These are phyloP conservation scores for Probaryconus sp. DNA, from an alignment of 1,140 invertebrate species.

Conservation along the genomic window DNA sequence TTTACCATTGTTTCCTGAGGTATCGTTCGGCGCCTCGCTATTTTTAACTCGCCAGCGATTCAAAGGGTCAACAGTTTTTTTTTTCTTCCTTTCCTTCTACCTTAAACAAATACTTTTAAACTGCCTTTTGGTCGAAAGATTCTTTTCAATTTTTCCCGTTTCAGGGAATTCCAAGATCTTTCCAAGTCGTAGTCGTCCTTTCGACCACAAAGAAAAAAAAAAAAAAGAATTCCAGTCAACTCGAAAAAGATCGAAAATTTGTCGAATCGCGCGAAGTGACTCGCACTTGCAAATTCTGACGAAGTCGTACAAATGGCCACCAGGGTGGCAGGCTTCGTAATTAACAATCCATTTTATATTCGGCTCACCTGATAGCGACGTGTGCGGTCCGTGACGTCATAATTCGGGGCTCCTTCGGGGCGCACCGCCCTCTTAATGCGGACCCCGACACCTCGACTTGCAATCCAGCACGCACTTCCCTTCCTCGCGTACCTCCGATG, in stretches of 20 bases:
- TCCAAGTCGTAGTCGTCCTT: too few relatives aligned
- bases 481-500: constrained; percentile 37
- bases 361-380: constrained; percentile 76
- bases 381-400: constrained; percentile 79
- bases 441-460: constrained; percentile 74
- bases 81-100: too few relatives aligned
- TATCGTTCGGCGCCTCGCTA: constrained; percentile 2
- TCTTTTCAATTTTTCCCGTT: too few relatives aligned
- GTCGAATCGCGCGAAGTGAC: constrained; percentile 19
- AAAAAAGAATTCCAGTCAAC: not conserved
- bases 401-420: constrained; percentile 77
- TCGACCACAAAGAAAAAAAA: too few relatives aligned
- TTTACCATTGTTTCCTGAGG: constrained; percentile 24
- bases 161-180: too few relatives aligned
- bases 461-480: constrained; percentile 72
- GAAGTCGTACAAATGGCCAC: constrained; percentile 49
- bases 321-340: constrained; percentile 66
- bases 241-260: constrained; percentile 16
- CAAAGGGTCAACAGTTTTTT: constrained; percentile 2
- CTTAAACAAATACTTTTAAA: constrained; percentile 12
- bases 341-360: constrained; percentile 78
- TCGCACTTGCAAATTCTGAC: constrained; percentile 12
- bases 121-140: not conserved
- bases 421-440: constrained; percentile 77
- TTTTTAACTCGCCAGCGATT: constrained; percentile 1